phyloP scores from a whole-genome alignment of 2,888 invertebrate genomes.

The Pseudococcus longispinus region DNA sequence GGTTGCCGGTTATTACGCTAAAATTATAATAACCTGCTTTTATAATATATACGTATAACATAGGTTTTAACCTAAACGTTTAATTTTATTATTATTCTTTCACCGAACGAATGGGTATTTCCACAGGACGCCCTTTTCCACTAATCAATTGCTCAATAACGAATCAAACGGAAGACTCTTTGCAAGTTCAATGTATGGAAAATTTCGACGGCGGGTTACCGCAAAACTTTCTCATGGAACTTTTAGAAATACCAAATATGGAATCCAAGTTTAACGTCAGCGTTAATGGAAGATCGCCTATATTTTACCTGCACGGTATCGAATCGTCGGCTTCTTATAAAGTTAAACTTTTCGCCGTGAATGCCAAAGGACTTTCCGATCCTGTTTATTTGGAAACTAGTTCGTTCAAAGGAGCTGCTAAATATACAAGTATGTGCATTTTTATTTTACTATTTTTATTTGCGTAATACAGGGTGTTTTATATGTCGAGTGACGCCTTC shows the following conservation, averaged over 20 bases:
- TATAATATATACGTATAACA: background rate
- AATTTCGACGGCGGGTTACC: slow-evolving; percentile 88
- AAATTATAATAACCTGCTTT: slow-evolving; percentile 40
- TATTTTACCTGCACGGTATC: slow-evolving; percentile 73
- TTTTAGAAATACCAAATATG: slow-evolving; percentile 75
- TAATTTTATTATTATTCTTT: slow-evolving; percentile 37
- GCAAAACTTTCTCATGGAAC: slow-evolving; percentile 83
- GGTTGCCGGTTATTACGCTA: slow-evolving; percentile 37
- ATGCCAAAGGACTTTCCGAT: slow-evolving; percentile 86
- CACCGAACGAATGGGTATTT: slow-evolving; percentile 57
- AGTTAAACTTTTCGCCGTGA: slow-evolving; percentile 83
- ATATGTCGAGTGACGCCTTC: no score
- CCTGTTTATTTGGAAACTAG: slow-evolving; percentile 83
- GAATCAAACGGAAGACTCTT: slow-evolving; percentile 81
- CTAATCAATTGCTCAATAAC: slow-evolving; percentile 87
- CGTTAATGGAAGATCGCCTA: slow-evolving; percentile 71
- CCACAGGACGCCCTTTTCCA: slow-evolving; percentile 83
- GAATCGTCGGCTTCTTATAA: slow-evolving; percentile 76
- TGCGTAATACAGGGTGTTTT: no score
- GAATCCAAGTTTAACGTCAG: slow-evolving; percentile 70
- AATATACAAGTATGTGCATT: slow-evolving; percentile 74
- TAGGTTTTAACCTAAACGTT: background rate
- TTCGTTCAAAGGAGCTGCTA: slow-evolving; percentile 84
- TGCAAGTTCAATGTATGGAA: slow-evolving; percentile 85
- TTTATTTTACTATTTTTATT: background rate